Evolutionary conservation across 2,888 invertebrate genomes (phyloP), one percentile per base, ranked within the genome.

Genomic region (Malthinus seriepunctatus): DNA sequence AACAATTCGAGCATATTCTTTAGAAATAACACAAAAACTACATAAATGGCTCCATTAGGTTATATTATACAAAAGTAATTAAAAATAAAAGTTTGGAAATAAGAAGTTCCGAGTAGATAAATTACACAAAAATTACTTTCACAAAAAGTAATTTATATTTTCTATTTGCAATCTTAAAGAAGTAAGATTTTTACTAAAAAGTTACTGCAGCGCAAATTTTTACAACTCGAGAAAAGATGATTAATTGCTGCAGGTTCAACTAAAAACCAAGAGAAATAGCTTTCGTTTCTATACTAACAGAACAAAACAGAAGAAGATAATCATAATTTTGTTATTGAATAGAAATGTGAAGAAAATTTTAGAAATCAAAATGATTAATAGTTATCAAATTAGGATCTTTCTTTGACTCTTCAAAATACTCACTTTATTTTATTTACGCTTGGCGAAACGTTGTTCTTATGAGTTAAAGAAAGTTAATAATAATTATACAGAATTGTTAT

Each of bases 181-280:
- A 15, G 39, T 23, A 42, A 42, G 39, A 42, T 15, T 42, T n/a
- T 42, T 42, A 15, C n/a, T 42, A 42, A 9, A 42, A n/a, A 42
- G 39, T 42, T 42, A 35, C 52, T 52, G 52, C 46, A 52, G 52
- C 10, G 23, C 14, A 52, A 38, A 32, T 46, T 32, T 32, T n/a
- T 14, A 23, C 10, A 45, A 42, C 15, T 10, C 45, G 35, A n/a
- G 23, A 45, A 32, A 32, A 11, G 35, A 32, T 45, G 52, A 52
- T 52, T 52, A 52, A 52, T 52, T 44, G 44, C 33, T 52, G 52
- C 52, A 52, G 46, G 52, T 52, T 52, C 14, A 37, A 52, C 45
- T 46, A 52, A 52, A 52, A 52, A 34, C 45, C 42, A 44, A 50
- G 42, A 33, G 32, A 42, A 42, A 42, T 42, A 42, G 39, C 39